Conservation (phyloP, 2,797 vertebrate genomes). For the Acomys russatus region DNA sequence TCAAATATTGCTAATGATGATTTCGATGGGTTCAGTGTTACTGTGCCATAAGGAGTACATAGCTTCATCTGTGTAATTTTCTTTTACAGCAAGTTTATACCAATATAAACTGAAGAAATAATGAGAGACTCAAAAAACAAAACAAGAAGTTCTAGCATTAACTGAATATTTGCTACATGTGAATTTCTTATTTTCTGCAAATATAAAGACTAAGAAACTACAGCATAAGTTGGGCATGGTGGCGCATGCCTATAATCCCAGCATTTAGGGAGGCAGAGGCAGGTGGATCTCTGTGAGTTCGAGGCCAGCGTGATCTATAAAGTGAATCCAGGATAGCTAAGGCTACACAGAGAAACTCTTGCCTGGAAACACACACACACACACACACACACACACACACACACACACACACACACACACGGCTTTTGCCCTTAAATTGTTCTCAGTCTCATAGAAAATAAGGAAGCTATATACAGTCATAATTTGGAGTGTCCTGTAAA, state of each 20-base stretch:
- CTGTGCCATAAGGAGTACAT: background rate
- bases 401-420: no score
- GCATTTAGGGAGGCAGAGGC: no score
- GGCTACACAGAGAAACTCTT: no score
- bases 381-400: no score
- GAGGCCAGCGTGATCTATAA: no score
- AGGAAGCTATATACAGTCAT: slow-evolving; percentile 3
- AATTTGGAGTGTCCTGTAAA: background rate
- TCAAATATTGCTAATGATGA: background rate
- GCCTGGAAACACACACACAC: no score
- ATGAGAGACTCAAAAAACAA: background rate
- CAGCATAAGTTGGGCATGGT: no score
- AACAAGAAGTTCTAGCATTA: slow-evolving; percentile 6
- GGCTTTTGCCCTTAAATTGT: slow-evolving; percentile 31
- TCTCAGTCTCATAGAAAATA: slow-evolving; percentile 32
- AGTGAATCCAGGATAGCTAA: no score
- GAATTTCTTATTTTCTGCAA: slow-evolving; percentile 55
- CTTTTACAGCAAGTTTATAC: background rate
- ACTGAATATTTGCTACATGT: slow-evolving; percentile 11
- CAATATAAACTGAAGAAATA: background rate
- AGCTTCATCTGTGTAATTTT: background rate
- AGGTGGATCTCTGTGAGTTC: no score
- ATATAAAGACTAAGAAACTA: slow-evolving; percentile 50
- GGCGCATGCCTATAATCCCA: no score
- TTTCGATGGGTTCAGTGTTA: background rate